These are phyloP conservation scores for Prunella strophiata DNA, from an alignment of 2,797 vertebrate species.

Conservation along the genomic window DNA sequence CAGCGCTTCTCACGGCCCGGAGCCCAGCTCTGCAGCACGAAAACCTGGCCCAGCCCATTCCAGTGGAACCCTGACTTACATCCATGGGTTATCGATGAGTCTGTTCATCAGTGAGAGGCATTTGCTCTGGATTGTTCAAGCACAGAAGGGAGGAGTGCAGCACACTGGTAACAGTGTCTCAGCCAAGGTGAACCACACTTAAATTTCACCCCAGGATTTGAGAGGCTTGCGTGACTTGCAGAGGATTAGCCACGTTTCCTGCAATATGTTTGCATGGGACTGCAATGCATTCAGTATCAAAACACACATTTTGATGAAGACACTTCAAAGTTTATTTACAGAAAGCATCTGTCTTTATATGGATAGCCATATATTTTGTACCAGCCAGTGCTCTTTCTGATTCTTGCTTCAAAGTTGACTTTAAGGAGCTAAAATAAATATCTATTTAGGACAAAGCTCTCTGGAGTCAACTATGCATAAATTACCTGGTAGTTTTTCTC, in stretches of 20 bases:
- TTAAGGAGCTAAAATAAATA: not conserved
- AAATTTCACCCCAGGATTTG: not conserved
- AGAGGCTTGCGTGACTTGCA: not conserved
- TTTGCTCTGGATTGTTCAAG: not conserved
- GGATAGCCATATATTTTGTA: not conserved
- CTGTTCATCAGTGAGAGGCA: not conserved
- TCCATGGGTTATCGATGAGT: not conserved
- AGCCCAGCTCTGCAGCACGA: rapidly evolving
- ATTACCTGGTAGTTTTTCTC: rapidly evolving
- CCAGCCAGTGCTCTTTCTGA: not conserved
- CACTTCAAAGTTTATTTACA: not conserved
- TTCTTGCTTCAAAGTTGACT: not conserved
- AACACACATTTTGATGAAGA: not conserved
- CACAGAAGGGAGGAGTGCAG: not conserved
- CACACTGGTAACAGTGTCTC: rapidly evolving
- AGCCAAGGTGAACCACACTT: not conserved
- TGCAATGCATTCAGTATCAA: not conserved
- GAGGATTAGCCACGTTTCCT: not conserved
- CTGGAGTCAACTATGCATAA: not conserved
- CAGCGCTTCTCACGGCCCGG: rapidly evolving
- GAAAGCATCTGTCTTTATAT: not conserved
- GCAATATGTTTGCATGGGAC: not conserved
- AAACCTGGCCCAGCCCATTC: not conserved
- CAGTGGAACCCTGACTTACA: not conserved
- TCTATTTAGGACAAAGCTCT: not conserved